Evolutionary conservation across 1,140 invertebrate species (phyloP), one percentile per base, ranked within the genome.

Genomic region (Apis mellifera): DNA sequence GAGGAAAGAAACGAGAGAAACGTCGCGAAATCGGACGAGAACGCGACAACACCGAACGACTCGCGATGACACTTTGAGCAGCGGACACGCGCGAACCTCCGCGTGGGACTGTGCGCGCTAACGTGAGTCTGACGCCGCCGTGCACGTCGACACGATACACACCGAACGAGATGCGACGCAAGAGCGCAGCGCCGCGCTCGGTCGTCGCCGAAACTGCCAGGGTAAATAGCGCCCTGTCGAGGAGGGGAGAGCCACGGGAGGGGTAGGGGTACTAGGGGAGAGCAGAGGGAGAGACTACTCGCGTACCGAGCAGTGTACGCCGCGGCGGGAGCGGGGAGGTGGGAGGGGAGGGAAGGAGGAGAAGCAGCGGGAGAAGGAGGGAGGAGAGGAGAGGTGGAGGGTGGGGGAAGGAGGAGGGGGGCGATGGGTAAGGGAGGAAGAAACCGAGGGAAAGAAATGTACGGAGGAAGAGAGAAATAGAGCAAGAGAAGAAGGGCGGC

Each of bases 91-190:
- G 86, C 82, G 88, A 84, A 79, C 74, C 84, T 82, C 84, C 89
- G 88, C 89, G 84, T 82, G 88, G 81, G 78, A 90, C 89, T 90
- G 84, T 83, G 82, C 84, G 84, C 76, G 80, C 73, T 75, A 69
- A 26, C 80, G 84, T 82, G 82, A 78, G 76, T 48, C 74, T 23
- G 32, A 79, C 75, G 78, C 82, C 75, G 78, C 82, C 54, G 69
- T 65, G 71, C 80, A 73, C 76, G 80, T 82, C 76, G 76, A 69
- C 72, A 26, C 73, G n/a, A 64, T 66, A 83, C 77, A 42, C 70
- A 64, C 69, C 66, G 74, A 87, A 57, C 62, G 59, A 79, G 71
- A 90, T 84, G 82, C 83, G 82, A 87, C 78, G 82, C 82, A 75
- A 84, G 65, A 69, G 55, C 54, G 21, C 66, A 73, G 77, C 86